Conservation (phyloP, 1,140 invertebrate species). For the Sesamia nonagrioides region DNA sequence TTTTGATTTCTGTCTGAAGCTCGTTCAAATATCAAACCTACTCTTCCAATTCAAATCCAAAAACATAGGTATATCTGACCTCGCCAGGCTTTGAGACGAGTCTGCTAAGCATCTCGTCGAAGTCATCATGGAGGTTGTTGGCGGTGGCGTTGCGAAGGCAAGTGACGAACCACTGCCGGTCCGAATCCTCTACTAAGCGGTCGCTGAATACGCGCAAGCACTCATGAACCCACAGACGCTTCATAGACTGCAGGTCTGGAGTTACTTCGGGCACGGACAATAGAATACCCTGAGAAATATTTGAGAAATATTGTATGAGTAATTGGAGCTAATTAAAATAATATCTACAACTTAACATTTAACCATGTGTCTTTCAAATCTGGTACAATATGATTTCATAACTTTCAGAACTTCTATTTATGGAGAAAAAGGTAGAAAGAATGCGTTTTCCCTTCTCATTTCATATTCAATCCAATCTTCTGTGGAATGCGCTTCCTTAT, state of each 20-base stretch:
- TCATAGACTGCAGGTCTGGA: conserved; percentile 95
- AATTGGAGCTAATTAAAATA: no score
- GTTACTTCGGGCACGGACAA: conserved; percentile 97
- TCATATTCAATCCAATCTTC: no score
- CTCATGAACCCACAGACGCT: conserved; percentile 98
- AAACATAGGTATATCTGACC: background rate
- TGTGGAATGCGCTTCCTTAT: no score
- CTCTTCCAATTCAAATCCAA: background rate
- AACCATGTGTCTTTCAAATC: no score
- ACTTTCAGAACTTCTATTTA: no score
- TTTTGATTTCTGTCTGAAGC: no score
- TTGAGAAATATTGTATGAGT: no score
- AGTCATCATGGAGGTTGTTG: conserved; percentile 87
- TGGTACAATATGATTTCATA: no score
- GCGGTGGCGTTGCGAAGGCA: conserved; percentile 82
- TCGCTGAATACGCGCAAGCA: conserved; percentile 97
- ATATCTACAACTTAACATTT: no score
- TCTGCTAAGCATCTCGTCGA: conserved; percentile 84
- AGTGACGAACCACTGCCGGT: conserved; percentile 94
- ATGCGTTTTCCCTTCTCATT: no score
- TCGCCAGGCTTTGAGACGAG: conserved; percentile 68
- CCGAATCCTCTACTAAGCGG: conserved; percentile 94
- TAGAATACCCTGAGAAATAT: conserved; percentile 92
- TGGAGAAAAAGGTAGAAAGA: no score
- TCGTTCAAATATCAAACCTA: background rate